Base-by-base conservation (phyloP, 2,113 vertebrate species). In the Cygnus atratus region DNA sequence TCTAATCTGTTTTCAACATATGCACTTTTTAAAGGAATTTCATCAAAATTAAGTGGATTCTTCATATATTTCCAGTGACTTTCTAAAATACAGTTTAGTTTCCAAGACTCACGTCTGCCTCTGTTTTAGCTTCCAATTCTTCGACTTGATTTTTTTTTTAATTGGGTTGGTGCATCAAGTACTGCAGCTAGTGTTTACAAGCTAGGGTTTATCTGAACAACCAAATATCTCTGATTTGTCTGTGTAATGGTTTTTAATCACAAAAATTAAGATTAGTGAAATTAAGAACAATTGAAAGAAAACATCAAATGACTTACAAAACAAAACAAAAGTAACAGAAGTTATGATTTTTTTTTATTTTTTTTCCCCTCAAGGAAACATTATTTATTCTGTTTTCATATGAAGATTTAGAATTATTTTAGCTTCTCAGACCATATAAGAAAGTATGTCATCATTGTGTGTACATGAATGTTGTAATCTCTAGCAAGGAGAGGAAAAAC, bases 91-190 rank as follows among this genome's bases (percentile, higher is more conserved):
- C 25, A 43, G 48, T 92, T 95, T 44, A 35, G 4, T 41, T 88
- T 93, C 73, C 12, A 11, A 93, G 74, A 88, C 43, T 72, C 39
- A 41, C 33, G 31, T 93, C 81, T 80, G 81, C 37, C 91, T 93
- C 46, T 94, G 76, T 95, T 95, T 91, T 75, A 84, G 76, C 61
- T 8, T 90, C 25, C 6, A 73, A 6, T 96, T 95, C 77, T 97
- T 77, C 79, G 94, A 88, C 67, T 54, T 87, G 39, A 88, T 96
- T 94, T 39, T 9, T 93, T 97, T 96, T 96, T 96, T 94, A 96
- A 95, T 94, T 96, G 39, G 33, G 11, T 65, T 93, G 11, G 15
- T 90, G 11, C 16, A 62, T 76, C 87, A 96, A 91, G 33, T 37
- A 71, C 43, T 87, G 55, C 39, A 84, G 31, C 62, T 93, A 87